Base-by-base conservation (phyloP, 2,113 vertebrate genomes). In the Stigmatopora argus region DNA sequence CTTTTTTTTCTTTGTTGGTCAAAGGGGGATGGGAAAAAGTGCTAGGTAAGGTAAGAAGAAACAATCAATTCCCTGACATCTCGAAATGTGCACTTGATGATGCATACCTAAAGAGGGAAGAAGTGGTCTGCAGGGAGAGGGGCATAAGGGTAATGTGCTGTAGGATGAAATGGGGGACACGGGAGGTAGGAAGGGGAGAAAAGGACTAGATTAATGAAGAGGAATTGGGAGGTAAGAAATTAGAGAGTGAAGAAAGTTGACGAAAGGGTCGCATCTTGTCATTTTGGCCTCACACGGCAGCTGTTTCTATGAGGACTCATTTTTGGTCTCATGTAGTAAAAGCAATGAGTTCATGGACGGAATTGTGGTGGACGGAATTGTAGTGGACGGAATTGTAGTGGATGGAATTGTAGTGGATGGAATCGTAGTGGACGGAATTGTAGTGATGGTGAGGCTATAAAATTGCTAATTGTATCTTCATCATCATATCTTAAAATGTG, bases 41-140 rank as follows among this genome's bases (percentile, higher is more conserved):
- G 63, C 67, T 71, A 79, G 73, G 76, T 81, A 85, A 88, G 77
- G 81, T 49, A 23, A 81, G 41, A 76, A 81, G 74, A 77, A 81
- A 81, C 78, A 81, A 86, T 87, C 80, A 84, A 80, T 84, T 85
- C 68, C 73, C 81, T 81, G 78, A 85, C 84, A 83, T 78, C 79
- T 81, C 71, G 73, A 83, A 84, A 85, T 86, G 80, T 82, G 80
- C 64, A 84, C 81, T 83, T 89, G 83, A 86, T 89, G 87, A 87
- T 89, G 85, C 84, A 89, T 89, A 83, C 64, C 78, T 82, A 86
- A 89, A 77, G 67, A 81, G 77, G 74, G 55, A 78, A 65, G 73
- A 76, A 82, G 77, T 15, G 68, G 67, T 82, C 85, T 45, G 19
- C 64, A 17, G 71, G 74, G 75, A 78, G 56, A 72, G 19, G 34